A percentile compares a stretch with the other conserved stretches of the same genome.
Conservation (phyloP, 2,888 invertebrate species). For the Meganola albula region DNA sequence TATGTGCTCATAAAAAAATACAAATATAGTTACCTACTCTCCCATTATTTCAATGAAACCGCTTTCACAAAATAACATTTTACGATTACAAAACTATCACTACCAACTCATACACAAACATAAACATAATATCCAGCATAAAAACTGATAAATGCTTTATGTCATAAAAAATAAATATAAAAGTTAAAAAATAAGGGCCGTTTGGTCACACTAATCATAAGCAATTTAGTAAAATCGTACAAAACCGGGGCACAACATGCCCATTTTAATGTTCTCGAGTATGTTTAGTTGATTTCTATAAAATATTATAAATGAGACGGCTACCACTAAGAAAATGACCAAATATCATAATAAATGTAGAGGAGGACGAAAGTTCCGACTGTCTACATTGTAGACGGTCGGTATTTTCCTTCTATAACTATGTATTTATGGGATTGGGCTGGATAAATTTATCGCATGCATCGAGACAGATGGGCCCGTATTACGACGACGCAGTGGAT, state of each 20-base stretch:
- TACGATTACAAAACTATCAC: too few species aligned
- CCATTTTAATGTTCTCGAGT: slow-evolving; percentile 67
- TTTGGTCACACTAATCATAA: slow-evolving; percentile 60
- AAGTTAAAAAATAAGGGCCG: slow-evolving; percentile 24
- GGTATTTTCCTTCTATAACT: too few species aligned
- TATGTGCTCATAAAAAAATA: too few species aligned
- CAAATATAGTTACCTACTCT: too few species aligned
- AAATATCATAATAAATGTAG: slow-evolving; percentile 57
- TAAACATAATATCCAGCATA: slow-evolving; percentile 23
- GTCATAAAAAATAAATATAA: slow-evolving; percentile 22
- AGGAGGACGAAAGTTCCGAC: slow-evolving; percentile 40
- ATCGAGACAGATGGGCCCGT: too few species aligned
- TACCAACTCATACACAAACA: slow-evolving; percentile 21
- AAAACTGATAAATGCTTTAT: slow-evolving; percentile 33
- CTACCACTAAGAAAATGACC: slow-evolving; percentile 75
- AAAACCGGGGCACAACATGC: slow-evolving; percentile 65
- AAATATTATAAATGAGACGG: slow-evolving; percentile 76
- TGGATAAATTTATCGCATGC: too few species aligned
- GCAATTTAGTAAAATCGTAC: slow-evolving; percentile 61
- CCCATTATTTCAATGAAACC: too few species aligned
- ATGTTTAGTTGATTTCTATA: slow-evolving; percentile 77
- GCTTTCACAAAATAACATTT: too few species aligned
- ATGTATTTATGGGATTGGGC: too few species aligned
- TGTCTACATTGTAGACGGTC: too few species aligned
- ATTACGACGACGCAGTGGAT: too few species aligned